Evolutionary conservation across 2,888 invertebrate species (phyloP).

Genomic region (Lampropteryx suffumata): DNA sequence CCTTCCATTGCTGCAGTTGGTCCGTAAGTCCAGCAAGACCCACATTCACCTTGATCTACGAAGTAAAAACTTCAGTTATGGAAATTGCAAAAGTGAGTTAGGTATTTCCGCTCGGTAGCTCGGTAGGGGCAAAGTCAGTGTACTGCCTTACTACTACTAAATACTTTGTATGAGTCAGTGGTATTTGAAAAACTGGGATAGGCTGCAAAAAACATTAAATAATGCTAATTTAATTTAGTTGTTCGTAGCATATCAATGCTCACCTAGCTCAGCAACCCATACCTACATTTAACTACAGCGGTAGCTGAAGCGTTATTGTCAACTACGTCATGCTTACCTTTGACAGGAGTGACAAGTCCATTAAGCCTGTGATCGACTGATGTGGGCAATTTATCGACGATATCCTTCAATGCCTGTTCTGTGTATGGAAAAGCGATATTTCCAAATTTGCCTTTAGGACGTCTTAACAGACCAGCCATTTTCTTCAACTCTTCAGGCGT

Average conservation of each 20-base stretch:
- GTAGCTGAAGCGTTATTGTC: no score
- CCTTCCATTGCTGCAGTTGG: slow-evolving; percentile 63
- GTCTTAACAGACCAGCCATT: slow-evolving; percentile 46
- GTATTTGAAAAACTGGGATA: no score
- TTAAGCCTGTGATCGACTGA: slow-evolving; percentile 56
- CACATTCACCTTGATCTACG: slow-evolving; percentile 61
- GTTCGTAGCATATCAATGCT: no score
- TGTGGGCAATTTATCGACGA: slow-evolving; percentile 44
- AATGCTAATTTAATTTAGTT: no score
- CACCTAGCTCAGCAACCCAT: no score
- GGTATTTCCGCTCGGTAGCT: no score
- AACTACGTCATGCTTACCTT: slow-evolving; percentile 45
- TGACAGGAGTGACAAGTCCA: slow-evolving; percentile 55
- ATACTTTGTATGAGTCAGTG: no score
- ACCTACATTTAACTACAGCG: no score
- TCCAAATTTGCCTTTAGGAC: slow-evolving; percentile 47
- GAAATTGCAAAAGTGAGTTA: no score
- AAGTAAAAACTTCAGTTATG: not conserved
- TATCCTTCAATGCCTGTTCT: slow-evolving; percentile 35
- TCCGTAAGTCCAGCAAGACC: slow-evolving; percentile 65
- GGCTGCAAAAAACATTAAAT: no score
- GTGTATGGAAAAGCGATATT: slow-evolving; percentile 60
- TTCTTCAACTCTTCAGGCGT: slow-evolving; percentile 56
- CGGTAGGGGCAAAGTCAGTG: no score
- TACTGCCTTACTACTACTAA: no score